These are phyloP conservation scores for Scomberomorus guttatus DNA, from an alignment of 2,797 vertebrate genomes.

Conservation along the genomic window DNA sequence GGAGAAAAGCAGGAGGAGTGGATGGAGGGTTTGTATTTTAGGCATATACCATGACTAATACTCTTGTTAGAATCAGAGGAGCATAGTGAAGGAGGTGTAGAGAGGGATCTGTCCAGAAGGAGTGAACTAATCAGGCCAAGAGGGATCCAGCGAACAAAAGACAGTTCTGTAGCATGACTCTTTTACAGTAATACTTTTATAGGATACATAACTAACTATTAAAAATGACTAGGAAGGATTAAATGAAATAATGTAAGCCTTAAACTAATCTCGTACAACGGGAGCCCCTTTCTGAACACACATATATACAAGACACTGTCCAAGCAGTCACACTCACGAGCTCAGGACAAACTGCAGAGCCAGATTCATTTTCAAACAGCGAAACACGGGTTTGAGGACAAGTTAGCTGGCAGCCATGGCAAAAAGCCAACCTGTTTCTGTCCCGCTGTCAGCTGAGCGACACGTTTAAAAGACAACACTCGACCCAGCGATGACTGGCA, in stretches of 20 bases:
- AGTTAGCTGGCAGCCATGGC: conserved; percentile 21
- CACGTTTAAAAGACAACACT: neutral
- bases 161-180: conserved; percentile 76
- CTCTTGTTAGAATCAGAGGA: neutral
- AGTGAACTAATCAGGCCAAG: conserved; percentile 56
- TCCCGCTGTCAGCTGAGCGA: conserved; percentile 22
- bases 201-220: conserved; percentile 52
- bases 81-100: neutral
- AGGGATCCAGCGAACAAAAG: conserved; percentile 47
- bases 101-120: conserved; percentile 46
- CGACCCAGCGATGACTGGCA: conserved; percentile 50
- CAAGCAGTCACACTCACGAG: conserved; percentile 66
- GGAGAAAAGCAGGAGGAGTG: neutral
- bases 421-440: no score
- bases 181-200: conserved; percentile 73
- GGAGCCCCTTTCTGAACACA: conserved; percentile 35
- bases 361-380: conserved; percentile 45
- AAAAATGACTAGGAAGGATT: conserved; percentile 39
- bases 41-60: neutral
- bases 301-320: conserved; percentile 17
- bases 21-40: conserved; percentile 19
- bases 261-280: conserved; percentile 73
- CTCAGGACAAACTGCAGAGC: conserved; percentile 80
- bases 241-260: conserved; percentile 78
- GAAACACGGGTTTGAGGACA: conserved; percentile 27